Percentiles rank a stretch among this genome's conserved stretches.
Evolutionary conservation across 64 coral and sea anemone species (phyloP).

Genomic region (Pocillopora verrucosa): DNA sequence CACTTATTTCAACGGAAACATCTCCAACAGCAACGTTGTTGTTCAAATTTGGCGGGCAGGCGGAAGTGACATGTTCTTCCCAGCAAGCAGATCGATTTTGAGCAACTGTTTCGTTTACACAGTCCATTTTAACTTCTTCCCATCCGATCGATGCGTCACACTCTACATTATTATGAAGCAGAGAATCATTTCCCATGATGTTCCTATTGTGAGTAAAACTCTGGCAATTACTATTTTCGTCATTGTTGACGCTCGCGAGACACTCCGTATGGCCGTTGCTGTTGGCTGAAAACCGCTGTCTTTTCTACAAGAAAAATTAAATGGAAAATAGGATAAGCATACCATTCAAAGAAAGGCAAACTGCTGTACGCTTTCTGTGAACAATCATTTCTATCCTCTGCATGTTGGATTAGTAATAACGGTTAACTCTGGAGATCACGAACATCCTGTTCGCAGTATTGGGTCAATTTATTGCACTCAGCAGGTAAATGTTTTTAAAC

Average conservation of each 20-base stretch:
- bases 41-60: slow-evolving; percentile 6
- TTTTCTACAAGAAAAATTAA: neutral
- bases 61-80: too few species aligned
- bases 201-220: neutral
- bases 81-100: too few species aligned
- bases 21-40: neutral
- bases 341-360: neutral
- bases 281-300: slow-evolving; percentile 1
- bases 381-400: neutral
- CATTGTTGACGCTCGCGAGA: neutral
- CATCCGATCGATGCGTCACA: neutral
- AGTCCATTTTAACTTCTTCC: slow-evolving; percentile 16
- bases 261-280: neutral
- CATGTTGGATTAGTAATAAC: too few species aligned
- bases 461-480: neutral
- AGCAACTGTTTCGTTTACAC: neutral
- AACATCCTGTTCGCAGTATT: too few species aligned
- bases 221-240: neutral
- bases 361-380: neutral
- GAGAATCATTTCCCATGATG: neutral
- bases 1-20: neutral
- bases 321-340: neutral
- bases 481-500: neutral
- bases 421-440: too few species aligned
- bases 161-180: slow-evolving; percentile 12